Percentiles rank a stretch among this genome's conserved stretches.
phyloP scores from a whole-genome alignment of 1,140 invertebrate species.

The Scaptomyza graminum region DNA sequence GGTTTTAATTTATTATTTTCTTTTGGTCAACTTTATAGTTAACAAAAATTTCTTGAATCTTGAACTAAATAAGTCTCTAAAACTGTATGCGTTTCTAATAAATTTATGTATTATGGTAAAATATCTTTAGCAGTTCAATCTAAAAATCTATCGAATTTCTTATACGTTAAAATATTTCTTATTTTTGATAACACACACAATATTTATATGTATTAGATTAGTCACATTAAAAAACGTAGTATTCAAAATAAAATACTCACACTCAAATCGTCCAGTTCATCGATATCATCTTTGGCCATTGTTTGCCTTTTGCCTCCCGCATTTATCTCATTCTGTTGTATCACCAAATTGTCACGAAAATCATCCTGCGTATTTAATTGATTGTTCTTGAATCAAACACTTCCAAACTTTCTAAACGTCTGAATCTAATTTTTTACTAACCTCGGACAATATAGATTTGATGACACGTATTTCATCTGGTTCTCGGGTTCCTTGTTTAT shows the following conservation, averaged over 20 bases:
- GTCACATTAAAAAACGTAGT: conserved; percentile 36
- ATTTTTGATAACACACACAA: background rate
- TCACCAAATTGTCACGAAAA: conserved; percentile 68
- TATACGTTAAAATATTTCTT: no score
- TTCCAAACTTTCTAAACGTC: background rate
- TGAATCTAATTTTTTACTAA: conserved; percentile 7
- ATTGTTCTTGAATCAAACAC: conserved; percentile 23
- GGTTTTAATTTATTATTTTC: no score
- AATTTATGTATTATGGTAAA: no score
- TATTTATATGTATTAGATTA: conserved; percentile 24
- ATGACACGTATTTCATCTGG: conserved; percentile 49
- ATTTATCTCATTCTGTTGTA: conserved; percentile 35
- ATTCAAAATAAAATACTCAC: conserved; percentile 39
- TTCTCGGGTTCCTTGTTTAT: background rate
- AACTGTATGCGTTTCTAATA: no score
- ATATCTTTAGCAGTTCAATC: no score
- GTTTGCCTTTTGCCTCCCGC: background rate
- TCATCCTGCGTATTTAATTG: conserved; percentile 59
- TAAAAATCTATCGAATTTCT: no score
- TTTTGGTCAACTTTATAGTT: no score
- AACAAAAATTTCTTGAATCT: no score
- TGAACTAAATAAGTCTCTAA: no score
- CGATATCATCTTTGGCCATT: conserved; percentile 21
- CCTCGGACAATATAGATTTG: conserved; percentile 70
- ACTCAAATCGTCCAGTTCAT: conserved; percentile 21